phyloP scores from a whole-genome alignment of 2,797 vertebrate genomes.

The Gobionotothen gibberifrons region DNA sequence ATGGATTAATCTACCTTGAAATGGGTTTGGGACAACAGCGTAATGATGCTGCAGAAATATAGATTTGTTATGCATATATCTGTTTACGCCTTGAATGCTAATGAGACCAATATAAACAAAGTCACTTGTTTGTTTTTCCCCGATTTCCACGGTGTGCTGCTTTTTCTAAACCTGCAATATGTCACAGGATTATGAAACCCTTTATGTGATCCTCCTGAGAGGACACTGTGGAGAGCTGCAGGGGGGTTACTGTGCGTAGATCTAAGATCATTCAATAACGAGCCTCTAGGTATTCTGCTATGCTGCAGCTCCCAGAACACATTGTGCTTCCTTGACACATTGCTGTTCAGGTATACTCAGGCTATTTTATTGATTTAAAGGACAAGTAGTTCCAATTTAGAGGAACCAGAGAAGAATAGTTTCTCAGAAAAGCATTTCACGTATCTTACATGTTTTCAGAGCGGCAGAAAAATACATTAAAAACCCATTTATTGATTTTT shows the following conservation, averaged over 20 bases:
- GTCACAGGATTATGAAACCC: not conserved
- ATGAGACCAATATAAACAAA: conserved; percentile 3
- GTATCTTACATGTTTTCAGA: not conserved
- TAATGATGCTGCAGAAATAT: no score
- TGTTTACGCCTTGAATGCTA: conserved; percentile 16
- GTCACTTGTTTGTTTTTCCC: not conserved
- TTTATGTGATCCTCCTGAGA: not conserved
- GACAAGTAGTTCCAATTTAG: not conserved
- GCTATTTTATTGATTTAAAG: not conserved
- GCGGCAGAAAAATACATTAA: not conserved
- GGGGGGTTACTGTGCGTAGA: no score
- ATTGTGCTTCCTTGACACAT: no score
- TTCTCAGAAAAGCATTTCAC: not conserved
- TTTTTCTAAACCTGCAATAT: not conserved
- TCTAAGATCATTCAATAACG: no score
- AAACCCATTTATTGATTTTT: not conserved
- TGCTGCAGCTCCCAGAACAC: no score
- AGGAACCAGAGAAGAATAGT: not conserved
- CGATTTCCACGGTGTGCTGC: not conserved
- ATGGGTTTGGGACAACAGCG: no score
- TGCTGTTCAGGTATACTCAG: not conserved
- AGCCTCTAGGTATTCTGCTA: no score
- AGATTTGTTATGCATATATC: no score
- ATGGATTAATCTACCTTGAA: no score
- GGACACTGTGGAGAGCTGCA: no score